Conservation (phyloP, 2,113 vertebrate species). For the Nestor notabilis region DNA sequence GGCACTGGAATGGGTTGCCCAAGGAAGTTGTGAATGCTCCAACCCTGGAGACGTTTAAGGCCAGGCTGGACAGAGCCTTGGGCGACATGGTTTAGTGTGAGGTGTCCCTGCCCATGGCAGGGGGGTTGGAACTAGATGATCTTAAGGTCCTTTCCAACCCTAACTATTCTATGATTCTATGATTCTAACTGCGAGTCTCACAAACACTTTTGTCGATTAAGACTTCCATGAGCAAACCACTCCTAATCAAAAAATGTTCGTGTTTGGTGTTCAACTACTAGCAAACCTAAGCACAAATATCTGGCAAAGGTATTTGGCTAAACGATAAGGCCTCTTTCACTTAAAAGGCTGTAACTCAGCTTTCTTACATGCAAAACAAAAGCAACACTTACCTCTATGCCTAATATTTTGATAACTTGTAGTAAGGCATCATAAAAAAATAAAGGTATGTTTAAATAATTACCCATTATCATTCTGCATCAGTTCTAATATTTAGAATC, state of each 20-base stretch:
- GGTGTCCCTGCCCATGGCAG: too few species aligned
- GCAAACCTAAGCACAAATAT: not conserved
- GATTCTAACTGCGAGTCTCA: not conserved
- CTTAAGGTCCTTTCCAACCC: too few species aligned
- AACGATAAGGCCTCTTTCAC: not conserved
- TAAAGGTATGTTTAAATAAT: not conserved
- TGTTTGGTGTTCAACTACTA: not conserved
- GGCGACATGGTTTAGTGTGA: too few species aligned
- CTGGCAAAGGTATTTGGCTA: not conserved
- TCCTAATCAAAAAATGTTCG: not conserved
- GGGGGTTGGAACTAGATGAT: too few species aligned
- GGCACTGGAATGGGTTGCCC: too few species aligned
- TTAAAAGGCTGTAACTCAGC: not conserved
- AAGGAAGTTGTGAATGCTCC: too few species aligned
- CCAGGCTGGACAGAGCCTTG: too few species aligned
- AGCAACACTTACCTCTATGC: accelerated
- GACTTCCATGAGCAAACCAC: not conserved
- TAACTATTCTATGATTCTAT: too few species aligned
- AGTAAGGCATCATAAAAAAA: not conserved
- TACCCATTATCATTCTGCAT: not conserved
- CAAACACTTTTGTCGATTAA: not conserved
- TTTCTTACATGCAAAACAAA: not conserved
- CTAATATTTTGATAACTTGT: not conserved
- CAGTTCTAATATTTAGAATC: not conserved
- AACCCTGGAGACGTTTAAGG: too few species aligned